phyloP scores from a whole-genome alignment of 1,140 invertebrate species.

The Grapholita molesta region DNA sequence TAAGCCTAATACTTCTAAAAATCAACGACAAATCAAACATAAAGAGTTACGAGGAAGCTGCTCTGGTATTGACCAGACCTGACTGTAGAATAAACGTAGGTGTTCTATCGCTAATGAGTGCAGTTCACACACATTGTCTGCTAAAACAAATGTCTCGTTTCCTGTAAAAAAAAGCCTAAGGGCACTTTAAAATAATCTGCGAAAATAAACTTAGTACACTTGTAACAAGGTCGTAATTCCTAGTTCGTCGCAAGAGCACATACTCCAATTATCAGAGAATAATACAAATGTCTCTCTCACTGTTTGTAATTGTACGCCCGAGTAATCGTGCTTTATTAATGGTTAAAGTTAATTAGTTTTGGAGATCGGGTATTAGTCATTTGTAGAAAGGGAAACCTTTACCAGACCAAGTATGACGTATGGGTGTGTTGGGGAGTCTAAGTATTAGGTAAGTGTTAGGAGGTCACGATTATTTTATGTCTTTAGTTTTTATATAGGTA shows the following conservation, averaged over 20 bases:
- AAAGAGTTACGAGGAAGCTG: neutral
- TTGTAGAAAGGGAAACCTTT: neutral
- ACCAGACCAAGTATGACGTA: neutral
- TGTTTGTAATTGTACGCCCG: neutral
- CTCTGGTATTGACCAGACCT: too few species aligned
- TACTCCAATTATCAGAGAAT: neutral
- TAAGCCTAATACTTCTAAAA: neutral
- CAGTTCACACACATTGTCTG: conserved; percentile 42
- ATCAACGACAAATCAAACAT: neutral
- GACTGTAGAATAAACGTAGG: conserved; percentile 44
- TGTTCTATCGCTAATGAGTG: conserved; percentile 41
- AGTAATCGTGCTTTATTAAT: conserved; percentile 7
- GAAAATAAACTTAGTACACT: neutral
- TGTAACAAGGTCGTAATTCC: neutral
- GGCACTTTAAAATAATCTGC: neutral
- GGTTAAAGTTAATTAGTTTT: conserved; percentile 9
- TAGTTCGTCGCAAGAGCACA: neutral
- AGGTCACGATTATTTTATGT: too few species aligned
- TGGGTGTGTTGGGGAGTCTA: neutral
- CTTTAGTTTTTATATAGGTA: too few species aligned
- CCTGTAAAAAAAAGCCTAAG: neutral
- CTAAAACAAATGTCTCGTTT: neutral
- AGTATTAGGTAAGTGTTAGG: neutral
- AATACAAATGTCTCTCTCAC: neutral
- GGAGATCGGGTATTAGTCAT: neutral